Percentiles rank a stretch among this genome's conserved stretches.
Conservation (phyloP, 2,113 vertebrate species). For the Caloenas nicobarica region DNA sequence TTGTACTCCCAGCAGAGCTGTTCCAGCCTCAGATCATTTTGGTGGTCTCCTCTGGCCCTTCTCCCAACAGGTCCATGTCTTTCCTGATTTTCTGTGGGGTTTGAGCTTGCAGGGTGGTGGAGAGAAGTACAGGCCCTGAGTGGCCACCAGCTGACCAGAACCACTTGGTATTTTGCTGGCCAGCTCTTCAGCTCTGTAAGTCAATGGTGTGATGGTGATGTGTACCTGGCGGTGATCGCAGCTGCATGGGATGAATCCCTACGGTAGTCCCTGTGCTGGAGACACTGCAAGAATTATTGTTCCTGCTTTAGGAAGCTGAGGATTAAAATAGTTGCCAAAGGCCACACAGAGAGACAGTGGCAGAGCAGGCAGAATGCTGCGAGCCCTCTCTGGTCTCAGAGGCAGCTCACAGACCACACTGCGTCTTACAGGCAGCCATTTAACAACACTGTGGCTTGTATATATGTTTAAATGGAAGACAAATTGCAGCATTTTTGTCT, state of each 20-base stretch:
- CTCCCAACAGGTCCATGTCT: too few relatives aligned
- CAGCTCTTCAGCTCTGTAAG: rapidly evolving
- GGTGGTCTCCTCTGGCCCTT: too few relatives aligned
- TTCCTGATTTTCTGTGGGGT: background rate
- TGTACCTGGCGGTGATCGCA: background rate
- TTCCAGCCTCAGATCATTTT: too few relatives aligned
- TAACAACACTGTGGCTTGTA: background rate
- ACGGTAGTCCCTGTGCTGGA: background rate
- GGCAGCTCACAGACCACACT: background rate
- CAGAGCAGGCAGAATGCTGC: background rate
- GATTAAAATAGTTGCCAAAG: conserved; percentile 40
- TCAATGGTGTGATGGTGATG: rapidly evolving
- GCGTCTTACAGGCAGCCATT: background rate
- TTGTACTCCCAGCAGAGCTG: too few relatives aligned
- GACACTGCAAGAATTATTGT: background rate
- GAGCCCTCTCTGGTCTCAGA: background rate
- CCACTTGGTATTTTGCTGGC: rapidly evolving
- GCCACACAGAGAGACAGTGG: conserved; percentile 21
- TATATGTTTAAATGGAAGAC: conserved; percentile 5
- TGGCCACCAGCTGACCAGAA: background rate
- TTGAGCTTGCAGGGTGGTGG: background rate
- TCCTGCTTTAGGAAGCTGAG: background rate
- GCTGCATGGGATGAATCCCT: background rate
- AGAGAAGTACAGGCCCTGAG: background rate
- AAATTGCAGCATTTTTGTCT: conserved; percentile 4